These are phyloP conservation scores for Plusia festucae DNA, from an alignment of 2,888 invertebrate species.

Conservation along the genomic window DNA sequence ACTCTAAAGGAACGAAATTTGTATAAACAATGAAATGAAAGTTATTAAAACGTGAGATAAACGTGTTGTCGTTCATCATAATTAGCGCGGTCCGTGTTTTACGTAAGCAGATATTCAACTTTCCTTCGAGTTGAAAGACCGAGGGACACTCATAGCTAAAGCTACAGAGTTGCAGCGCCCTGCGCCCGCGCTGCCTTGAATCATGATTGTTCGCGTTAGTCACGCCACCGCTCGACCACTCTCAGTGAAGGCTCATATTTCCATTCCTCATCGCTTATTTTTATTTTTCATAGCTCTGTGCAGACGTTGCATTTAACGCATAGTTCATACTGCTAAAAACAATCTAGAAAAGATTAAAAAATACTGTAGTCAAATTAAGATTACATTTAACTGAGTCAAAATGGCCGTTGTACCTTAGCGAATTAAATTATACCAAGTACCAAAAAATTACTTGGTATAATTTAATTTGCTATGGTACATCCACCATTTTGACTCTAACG, in stretches of 20 bases:
- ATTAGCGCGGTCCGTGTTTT: slow-evolving; percentile 16
- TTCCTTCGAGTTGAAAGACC: slow-evolving; percentile 64
- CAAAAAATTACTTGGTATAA: too few relatives aligned
- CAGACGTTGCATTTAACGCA: slow-evolving; percentile 22
- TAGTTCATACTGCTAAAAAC: slow-evolving; percentile 9
- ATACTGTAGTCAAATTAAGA: too few relatives aligned
- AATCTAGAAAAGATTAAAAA: neutral
- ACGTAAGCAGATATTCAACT: slow-evolving; percentile 40
- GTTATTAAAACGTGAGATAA: neutral
- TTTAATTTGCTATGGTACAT: too few relatives aligned
- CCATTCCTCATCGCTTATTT: slow-evolving; percentile 52
- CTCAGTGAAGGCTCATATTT: slow-evolving; percentile 54
- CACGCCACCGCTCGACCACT: slow-evolving; percentile 69
- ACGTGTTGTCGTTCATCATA: slow-evolving; percentile 17
- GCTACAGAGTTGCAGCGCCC: slow-evolving; percentile 33
- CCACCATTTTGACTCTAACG: too few relatives aligned
- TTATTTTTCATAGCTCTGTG: slow-evolving; percentile 46
- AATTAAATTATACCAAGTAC: too few relatives aligned
- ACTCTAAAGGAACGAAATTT: neutral
- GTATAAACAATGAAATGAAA: neutral
- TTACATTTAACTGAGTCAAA: too few relatives aligned
- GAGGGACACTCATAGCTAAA: slow-evolving; percentile 43
- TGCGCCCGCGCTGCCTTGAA: slow-evolving; percentile 70
- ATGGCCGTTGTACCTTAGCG: too few relatives aligned
- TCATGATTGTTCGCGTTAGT: slow-evolving; percentile 78